phyloP scores from a whole-genome alignment of 2,888 invertebrate species.

The Agonopterix heracliana region DNA sequence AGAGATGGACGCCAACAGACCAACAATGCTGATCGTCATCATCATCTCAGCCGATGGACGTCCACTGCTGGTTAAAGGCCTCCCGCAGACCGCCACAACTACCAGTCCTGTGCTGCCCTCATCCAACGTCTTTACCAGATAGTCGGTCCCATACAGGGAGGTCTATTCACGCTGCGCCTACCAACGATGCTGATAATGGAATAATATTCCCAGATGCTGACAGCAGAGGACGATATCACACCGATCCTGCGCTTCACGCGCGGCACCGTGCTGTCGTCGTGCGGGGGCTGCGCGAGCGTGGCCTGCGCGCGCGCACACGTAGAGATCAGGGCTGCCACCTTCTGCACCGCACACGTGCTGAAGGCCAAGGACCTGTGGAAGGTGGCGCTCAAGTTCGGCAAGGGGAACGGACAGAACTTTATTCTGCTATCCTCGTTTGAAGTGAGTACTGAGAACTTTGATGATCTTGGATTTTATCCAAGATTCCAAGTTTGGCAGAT shows the following conservation, averaged over 20 bases:
- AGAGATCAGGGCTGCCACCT: conserved; percentile 52
- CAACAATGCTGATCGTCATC: too few species aligned
- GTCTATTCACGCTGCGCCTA: too few species aligned
- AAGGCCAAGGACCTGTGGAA: conserved; percentile 41
- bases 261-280: conserved; percentile 44
- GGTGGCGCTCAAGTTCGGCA: conserved; percentile 36
- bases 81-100: too few species aligned
- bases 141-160: too few species aligned
- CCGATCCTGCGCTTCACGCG: conserved; percentile 53
- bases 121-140: too few species aligned
- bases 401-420: conserved; percentile 26
- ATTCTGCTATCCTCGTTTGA: conserved; percentile 34
- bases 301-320: conserved; percentile 41
- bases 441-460: conserved; percentile 20
- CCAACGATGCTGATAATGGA: not conserved
- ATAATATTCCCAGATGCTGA: conserved; percentile 42
- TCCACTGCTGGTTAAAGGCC: too few species aligned
- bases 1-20: too few species aligned
- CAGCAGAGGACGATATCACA: conserved; percentile 59
- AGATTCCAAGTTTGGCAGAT: too few species aligned
- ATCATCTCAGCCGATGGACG: too few species aligned
- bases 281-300: conserved; percentile 32
- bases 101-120: too few species aligned
- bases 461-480: not conserved
- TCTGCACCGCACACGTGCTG: conserved; percentile 56